Conservation (phyloP, 1,140 invertebrate genomes). For the Zophobas atratus region DNA sequence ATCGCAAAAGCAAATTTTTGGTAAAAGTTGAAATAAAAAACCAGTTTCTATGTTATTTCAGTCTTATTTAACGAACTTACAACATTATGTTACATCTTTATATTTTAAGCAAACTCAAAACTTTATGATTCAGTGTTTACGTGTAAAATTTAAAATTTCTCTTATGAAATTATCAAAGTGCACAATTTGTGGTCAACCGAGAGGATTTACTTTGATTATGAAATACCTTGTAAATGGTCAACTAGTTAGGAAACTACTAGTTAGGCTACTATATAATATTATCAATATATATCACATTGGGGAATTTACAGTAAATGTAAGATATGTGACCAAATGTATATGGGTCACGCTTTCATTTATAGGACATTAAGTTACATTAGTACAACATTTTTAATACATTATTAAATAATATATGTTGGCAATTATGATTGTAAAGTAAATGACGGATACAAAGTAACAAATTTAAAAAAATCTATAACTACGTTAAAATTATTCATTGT, state of each 20-base stretch:
- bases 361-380: conserved; percentile 45
- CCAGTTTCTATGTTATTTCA: conserved; percentile 52
- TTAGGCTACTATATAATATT: conserved; percentile 54
- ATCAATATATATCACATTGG: conserved; percentile 60
- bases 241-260: conserved; percentile 36
- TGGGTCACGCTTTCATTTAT: conserved; percentile 22
- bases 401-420: conserved; percentile 33
- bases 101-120: conserved; percentile 48
- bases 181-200: conserved; percentile 47
- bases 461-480: conserved; percentile 9
- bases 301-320: conserved; percentile 52
- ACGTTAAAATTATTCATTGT: conserved; percentile 13
- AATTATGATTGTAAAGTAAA: conserved; percentile 30
- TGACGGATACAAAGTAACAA: conserved; percentile 11
- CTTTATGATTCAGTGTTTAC: conserved; percentile 47
- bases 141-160: conserved; percentile 53
- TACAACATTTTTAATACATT: conserved; percentile 42
- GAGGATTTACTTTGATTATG: conserved; percentile 54
- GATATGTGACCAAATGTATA: conserved; percentile 36
- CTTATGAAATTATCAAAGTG: conserved; percentile 52
- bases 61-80: conserved; percentile 60
- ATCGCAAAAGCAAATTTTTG: too few relatives aligned
- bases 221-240: conserved; percentile 53
- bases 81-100: conserved; percentile 54
- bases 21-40: conserved; percentile 35